These are phyloP conservation scores for Stenodera caucasica DNA, from an alignment of 2,888 invertebrate genomes.

Conservation along the genomic window DNA sequence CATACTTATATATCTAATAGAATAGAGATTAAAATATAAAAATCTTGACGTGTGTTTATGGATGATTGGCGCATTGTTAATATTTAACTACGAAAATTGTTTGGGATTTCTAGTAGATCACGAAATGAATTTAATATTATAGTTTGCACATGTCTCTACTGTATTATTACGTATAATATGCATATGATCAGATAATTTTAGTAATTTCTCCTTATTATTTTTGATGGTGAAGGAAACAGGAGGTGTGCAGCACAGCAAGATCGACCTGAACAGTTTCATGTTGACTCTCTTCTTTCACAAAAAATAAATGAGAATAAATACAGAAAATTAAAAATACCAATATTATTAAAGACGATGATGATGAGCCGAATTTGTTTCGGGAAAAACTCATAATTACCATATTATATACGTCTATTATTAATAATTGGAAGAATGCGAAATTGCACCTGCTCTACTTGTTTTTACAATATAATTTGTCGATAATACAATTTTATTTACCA, in stretches of 20 bases:
- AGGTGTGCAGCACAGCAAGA: background rate
- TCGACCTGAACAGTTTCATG: background rate
- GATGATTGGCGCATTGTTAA: background rate
- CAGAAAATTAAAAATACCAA: too few species aligned
- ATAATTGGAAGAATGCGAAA: background rate
- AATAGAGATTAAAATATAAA: background rate
- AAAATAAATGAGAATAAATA: too few species aligned
- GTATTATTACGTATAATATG: slow-evolving; percentile 32
- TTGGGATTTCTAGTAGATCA: slow-evolving; percentile 39
- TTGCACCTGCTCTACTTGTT: background rate
- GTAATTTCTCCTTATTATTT: slow-evolving; percentile 28
- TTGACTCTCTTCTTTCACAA: too few species aligned
- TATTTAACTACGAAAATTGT: slow-evolving; percentile 15
- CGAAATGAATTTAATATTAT: slow-evolving; percentile 42
- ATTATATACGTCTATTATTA: background rate
- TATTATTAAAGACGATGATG: background rate
- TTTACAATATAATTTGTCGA: too few species aligned
- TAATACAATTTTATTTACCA: background rate
- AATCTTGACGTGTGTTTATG: background rate
- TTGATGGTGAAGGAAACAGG: slow-evolving; percentile 1
- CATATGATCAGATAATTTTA: slow-evolving; percentile 30
- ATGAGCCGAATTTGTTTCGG: background rate
- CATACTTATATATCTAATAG: too few species aligned
- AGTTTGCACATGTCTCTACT: slow-evolving; percentile 31
- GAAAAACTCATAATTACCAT: background rate